Conservation (phyloP, 2,888 invertebrate species). For the Tetrapedia diversipes region DNA sequence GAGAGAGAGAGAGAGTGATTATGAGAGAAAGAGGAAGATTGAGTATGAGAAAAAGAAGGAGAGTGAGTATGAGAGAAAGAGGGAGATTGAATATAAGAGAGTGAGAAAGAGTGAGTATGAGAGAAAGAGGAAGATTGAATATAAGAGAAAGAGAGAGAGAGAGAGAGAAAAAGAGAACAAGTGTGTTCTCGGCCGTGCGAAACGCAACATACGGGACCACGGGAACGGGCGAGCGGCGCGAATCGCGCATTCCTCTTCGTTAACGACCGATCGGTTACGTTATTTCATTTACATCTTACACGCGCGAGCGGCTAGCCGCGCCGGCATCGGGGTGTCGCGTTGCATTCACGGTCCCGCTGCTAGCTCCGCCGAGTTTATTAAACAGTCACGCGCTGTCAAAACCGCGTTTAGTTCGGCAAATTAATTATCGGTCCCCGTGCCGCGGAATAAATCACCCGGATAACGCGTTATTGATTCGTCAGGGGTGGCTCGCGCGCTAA, state of each 20-base stretch:
- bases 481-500: not conserved
- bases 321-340: not conserved
- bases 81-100: too few species aligned
- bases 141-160: too few species aligned
- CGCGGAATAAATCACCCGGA: constrained; percentile 34
- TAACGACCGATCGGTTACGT: constrained; percentile 41
- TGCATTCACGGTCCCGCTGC: not conserved
- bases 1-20: too few species aligned
- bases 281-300: constrained; percentile 54
- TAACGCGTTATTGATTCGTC: constrained; percentile 51
- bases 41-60: too few species aligned
- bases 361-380: constrained; percentile 31
- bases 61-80: too few species aligned
- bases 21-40: too few species aligned
- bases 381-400: constrained; percentile 47
- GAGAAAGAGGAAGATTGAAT: too few species aligned
- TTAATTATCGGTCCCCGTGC: constrained; percentile 42
- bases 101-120: too few species aligned
- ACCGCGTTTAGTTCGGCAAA: constrained; percentile 29
- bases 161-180: too few species aligned
- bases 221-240: not conserved
- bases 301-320: not conserved
- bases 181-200: not conserved
- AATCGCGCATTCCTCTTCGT: constrained; percentile 31
- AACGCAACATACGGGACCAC: not conserved